Conservation (phyloP, 2,888 invertebrate genomes). For the Caenorhabditis macrosperma region DNA sequence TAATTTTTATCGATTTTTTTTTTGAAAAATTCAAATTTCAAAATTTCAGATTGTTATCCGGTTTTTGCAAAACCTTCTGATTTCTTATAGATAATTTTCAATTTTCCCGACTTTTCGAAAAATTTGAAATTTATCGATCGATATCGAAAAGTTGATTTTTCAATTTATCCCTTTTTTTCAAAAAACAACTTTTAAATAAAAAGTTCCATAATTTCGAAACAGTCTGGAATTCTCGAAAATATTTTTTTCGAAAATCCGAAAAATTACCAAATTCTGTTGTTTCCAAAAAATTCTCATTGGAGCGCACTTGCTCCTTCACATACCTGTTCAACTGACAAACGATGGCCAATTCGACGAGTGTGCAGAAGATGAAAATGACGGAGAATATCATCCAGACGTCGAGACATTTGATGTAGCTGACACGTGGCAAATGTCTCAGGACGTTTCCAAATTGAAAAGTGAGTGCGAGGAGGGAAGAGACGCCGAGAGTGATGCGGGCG, state of each 20-base stretch:
- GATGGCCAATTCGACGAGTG: constrained; percentile 79
- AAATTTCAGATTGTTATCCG: too few species aligned
- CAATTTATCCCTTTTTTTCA: too few species aligned
- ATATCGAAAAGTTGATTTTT: too few species aligned
- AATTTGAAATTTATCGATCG: too few species aligned
- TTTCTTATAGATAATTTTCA: too few species aligned
- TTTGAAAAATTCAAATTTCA: too few species aligned
- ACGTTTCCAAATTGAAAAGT: constrained; percentile 80
- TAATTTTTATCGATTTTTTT: too few species aligned
- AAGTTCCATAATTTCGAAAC: too few species aligned
- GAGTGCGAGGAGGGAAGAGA: constrained; percentile 79
- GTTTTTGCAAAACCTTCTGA: too few species aligned
- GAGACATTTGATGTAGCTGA: constrained; percentile 80
- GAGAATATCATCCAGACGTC: constrained; percentile 80
- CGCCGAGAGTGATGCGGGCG: constrained; percentile 79
- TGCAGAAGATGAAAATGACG: constrained; percentile 79
- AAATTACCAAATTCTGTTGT: too few species aligned
- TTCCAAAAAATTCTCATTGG: background rate
- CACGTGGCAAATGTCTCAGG: constrained; percentile 79
- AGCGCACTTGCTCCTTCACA: background rate
- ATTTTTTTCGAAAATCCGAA: background rate
- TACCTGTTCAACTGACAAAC: constrained; percentile 78
- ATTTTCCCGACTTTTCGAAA: too few species aligned
- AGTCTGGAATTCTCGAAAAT: background rate
- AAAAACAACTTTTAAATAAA: too few species aligned